Evolutionary conservation across 2,888 invertebrate genomes (phyloP).

Genomic region (Aspidiotus rigidus): DNA sequence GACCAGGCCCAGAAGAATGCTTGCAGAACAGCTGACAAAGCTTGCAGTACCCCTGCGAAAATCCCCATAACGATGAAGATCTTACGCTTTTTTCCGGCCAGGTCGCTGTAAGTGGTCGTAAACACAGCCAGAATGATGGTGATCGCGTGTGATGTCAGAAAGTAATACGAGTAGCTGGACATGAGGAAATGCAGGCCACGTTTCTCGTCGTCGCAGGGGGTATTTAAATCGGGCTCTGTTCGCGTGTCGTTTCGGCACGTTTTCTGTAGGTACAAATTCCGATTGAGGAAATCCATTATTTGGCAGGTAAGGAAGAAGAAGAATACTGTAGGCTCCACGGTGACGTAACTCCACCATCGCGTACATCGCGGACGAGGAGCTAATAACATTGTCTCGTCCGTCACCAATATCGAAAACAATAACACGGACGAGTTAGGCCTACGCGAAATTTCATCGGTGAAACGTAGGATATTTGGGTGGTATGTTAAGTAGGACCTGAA

Average conservation of each 20-base stretch:
- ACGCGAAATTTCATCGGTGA: too few species aligned
- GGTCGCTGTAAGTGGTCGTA: conserved; percentile 1
- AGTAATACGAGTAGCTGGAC: conserved; percentile 7
- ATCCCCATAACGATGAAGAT: conserved; percentile 36
- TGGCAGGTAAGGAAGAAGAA: not conserved
- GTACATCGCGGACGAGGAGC: too few species aligned
- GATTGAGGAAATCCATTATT: conserved; percentile 3
- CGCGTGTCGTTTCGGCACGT: conserved; percentile 5
- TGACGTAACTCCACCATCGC: not conserved
- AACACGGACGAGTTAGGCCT: too few species aligned
- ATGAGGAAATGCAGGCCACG: not conserved
- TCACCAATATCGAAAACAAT: too few species aligned
- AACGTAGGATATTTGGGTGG: too few species aligned
- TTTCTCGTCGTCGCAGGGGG: conserved; percentile 13
- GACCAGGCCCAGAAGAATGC: conserved; percentile 37
- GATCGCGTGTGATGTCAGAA: not conserved
- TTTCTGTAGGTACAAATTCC: conserved; percentile 15
- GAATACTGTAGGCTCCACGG: conserved; percentile 5
- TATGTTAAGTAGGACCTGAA: too few species aligned
- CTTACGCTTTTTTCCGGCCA: conserved; percentile 34
- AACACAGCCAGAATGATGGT: not conserved
- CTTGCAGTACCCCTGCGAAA: conserved; percentile 36
- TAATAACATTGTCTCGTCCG: too few species aligned
- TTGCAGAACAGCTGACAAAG: conserved; percentile 35
- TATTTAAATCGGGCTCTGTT: conserved; percentile 8